These are phyloP conservation scores for Eufriesea mexicana DNA, from an alignment of 1,140 invertebrate species.

Conservation along the genomic window DNA sequence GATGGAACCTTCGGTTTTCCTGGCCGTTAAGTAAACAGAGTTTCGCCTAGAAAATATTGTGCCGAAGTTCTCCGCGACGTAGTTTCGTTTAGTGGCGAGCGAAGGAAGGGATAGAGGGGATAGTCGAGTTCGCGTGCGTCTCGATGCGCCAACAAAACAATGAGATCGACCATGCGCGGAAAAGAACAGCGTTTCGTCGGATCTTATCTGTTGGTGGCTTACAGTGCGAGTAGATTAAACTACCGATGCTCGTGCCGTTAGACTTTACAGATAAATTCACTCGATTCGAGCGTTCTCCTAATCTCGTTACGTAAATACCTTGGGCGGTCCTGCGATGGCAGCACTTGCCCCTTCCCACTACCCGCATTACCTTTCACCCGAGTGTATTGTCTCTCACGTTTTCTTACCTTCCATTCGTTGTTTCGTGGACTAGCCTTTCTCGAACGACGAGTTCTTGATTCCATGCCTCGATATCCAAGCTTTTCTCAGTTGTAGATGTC, in stretches of 20 bases:
- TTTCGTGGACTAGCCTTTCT: background rate
- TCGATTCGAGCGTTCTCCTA: slow-evolving; percentile 27
- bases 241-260: slow-evolving; percentile 30
- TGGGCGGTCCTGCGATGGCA: background rate
- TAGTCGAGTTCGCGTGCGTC: background rate
- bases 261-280: slow-evolving; percentile 47
- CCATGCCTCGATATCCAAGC: background rate
- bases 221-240: slow-evolving; percentile 45
- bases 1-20: background rate
- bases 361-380: background rate
- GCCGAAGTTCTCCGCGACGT: background rate
- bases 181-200: slow-evolving; percentile 32
- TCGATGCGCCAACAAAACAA: slow-evolving; percentile 4
- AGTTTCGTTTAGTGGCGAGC: background rate
- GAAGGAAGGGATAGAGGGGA: too few species aligned
- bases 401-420: background rate
- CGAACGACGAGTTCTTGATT: background rate
- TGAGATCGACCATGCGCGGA: slow-evolving; percentile 5
- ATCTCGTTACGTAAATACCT: slow-evolving; percentile 53
- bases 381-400: background rate
- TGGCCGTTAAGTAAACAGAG: background rate
- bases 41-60: background rate
- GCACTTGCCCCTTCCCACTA: background rate
- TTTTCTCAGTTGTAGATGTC: slow-evolving; percentile 16
- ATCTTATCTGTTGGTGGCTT: slow-evolving; percentile 37